phyloP scores from a whole-genome alignment of 2,888 invertebrate genomes.

The Atrina japonica region DNA sequence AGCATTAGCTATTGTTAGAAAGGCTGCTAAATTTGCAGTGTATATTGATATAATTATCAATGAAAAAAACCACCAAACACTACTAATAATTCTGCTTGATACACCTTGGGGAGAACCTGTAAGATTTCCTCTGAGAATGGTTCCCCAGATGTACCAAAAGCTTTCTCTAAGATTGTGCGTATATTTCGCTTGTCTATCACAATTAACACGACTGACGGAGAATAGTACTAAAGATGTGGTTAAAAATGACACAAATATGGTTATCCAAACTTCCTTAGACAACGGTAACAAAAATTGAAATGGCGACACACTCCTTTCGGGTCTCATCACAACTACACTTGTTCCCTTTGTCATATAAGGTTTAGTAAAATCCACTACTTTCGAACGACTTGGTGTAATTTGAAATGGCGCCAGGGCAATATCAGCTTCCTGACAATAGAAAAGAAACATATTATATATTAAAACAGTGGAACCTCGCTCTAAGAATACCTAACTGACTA shows the following conservation, averaged over 20 bases:
- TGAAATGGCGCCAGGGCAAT: conserved; percentile 96
- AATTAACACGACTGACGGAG: conserved; percentile 71
- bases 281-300: conserved; percentile 98
- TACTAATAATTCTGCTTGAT: conserved; percentile 71
- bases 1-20: conserved; percentile 73
- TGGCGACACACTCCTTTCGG: conserved; percentile 91
- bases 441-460: conserved; percentile 9
- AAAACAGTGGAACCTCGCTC: too few species aligned
- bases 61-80: conserved; percentile 76
- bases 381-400: conserved; percentile 94
- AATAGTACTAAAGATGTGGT: conserved; percentile 70
- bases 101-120: conserved; percentile 67
- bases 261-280: conserved; percentile 89
- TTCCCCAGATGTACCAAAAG: conserved; percentile 77
- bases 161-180: conserved; percentile 70
- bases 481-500: too few species aligned
- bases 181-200: conserved; percentile 55
- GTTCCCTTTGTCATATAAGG: conserved; percentile 98
- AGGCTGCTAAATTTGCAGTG: conserved; percentile 76
- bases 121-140: conserved; percentile 71
- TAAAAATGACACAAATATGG: conserved; percentile 72
- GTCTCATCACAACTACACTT: conserved; percentile 95
- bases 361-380: conserved; percentile 97
- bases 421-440: conserved; percentile 91
- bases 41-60: conserved; percentile 74